phyloP scores from a whole-genome alignment of 2,797 vertebrate genomes.

The Scolopax rusticola region DNA sequence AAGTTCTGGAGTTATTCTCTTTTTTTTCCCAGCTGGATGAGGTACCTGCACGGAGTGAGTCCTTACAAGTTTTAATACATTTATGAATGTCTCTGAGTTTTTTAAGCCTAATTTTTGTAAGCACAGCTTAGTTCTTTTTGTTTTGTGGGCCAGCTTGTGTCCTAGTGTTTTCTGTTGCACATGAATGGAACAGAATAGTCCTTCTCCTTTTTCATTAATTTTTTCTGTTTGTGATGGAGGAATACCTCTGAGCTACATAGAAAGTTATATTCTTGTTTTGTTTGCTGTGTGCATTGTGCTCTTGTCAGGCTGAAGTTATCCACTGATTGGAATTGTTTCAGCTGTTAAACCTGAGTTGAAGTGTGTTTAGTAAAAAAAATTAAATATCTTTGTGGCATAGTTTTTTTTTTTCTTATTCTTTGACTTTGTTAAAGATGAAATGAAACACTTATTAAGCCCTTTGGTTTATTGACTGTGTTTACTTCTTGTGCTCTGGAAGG shows the following conservation, averaged over 20 bases:
- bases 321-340: fast-evolving
- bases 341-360: fast-evolving
- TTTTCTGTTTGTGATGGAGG: fast-evolving
- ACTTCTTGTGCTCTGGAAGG: fast-evolving
- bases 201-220: fast-evolving
- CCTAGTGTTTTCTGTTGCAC: fast-evolving
- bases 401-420: fast-evolving
- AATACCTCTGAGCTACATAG: fast-evolving
- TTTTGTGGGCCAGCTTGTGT: fast-evolving
- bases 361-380: fast-evolving
- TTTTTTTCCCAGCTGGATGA: fast-evolving
- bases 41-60: fast-evolving
- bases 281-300: fast-evolving
- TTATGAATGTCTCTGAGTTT: fast-evolving
- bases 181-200: fast-evolving
- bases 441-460: fast-evolving
- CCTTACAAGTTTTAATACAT: fast-evolving
- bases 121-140: fast-evolving
- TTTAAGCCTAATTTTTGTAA: fast-evolving
- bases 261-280: fast-evolving
- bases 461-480: not conserved
- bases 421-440: fast-evolving
- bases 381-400: fast-evolving
- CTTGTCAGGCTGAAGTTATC: fast-evolving
- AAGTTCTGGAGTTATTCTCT: fast-evolving